Conservation (phyloP, 2,888 invertebrate genomes). For the Phyllotreta cruciferae region DNA sequence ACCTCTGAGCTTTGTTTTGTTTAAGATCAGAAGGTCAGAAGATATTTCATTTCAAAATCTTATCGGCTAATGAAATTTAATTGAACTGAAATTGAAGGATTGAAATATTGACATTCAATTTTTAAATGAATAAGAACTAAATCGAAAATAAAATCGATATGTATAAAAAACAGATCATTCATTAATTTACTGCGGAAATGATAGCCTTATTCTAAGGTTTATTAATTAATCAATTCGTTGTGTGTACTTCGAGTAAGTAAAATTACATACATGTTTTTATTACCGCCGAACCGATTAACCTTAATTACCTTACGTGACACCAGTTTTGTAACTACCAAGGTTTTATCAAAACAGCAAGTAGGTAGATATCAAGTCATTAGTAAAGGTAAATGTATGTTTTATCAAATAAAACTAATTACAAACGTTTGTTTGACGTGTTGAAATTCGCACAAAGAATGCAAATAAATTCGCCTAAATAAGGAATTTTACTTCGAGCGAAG, state of each 20-base stretch:
- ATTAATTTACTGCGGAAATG: no score
- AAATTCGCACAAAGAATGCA: neutral
- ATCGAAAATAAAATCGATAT: no score
- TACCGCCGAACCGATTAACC: constrained; percentile 10
- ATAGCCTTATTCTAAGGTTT: no score
- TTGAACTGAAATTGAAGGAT: no score
- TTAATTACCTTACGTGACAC: constrained; percentile 18
- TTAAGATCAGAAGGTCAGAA: neutral
- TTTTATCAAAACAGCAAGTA: constrained; percentile 19
- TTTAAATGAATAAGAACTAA: no score
- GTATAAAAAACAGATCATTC: no score
- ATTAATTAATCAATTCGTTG: no score
- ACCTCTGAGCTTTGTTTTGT: neutral
- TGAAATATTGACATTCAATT: no score
- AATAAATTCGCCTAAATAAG: no score
- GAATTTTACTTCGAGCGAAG: no score
- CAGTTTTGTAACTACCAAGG: constrained; percentile 14
- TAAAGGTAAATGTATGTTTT: neutral
- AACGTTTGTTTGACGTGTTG: neutral
- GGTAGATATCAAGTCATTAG: constrained; percentile 12
- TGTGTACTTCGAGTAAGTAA: no score
- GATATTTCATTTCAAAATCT: neutral
- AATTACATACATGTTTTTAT: neutral
- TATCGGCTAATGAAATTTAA: no score
- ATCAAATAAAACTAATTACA: neutral